Evolutionary conservation across 2,888 invertebrate genomes (phyloP), one percentile per base, ranked within the genome.

Genomic region (Ypsolopha sequella): DNA sequence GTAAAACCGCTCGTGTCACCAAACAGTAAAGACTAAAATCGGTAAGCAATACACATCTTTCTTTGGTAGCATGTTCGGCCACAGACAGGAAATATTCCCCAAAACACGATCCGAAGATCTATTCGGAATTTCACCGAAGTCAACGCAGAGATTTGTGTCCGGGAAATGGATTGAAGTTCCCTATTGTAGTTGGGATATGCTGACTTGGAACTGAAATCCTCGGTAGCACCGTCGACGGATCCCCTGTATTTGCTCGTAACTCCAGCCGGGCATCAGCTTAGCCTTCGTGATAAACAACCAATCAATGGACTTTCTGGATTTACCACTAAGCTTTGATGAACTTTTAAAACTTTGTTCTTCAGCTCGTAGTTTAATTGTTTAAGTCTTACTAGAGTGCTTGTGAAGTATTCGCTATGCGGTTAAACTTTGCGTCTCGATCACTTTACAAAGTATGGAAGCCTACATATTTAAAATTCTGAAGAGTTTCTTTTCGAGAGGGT

Each of bases 61-160:
- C 24, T 24, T 4, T 24, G 24, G 24, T 24, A 4, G 24, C 24
- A 24, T 24, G 24, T 24, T 24, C 24, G 4, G 24, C 24, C 24
- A 24, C 24, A 24, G 24, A 55, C 57, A 63, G 63, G 64, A 68
- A 70, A 70, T 74, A 73, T 76, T 70, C 66, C 71, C 61, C 65
- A 70, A 70, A 73, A 76, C 72, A 76, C 68, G 64, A 73, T 68
- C 64, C 66, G 56, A 68, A 68, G 72, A 73, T 75, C 60, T 64
- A 61, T 66, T 64, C 67, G 71, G 24, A 73, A 70, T 72, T 68
- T 65, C 62, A 66, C 64, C 59, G 63, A 70, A 74, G 69, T 72
- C 69, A 69, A 70, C 68, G 67, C 63, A 62, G 65, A 71, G 76
- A 76, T 80, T 75, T 76, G 78, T 74, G 73, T 70, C 71, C 68